These are phyloP conservation scores for Nyctereutes procyonoides DNA, from an alignment of 2,113 vertebrate genomes.

Conservation along the genomic window DNA sequence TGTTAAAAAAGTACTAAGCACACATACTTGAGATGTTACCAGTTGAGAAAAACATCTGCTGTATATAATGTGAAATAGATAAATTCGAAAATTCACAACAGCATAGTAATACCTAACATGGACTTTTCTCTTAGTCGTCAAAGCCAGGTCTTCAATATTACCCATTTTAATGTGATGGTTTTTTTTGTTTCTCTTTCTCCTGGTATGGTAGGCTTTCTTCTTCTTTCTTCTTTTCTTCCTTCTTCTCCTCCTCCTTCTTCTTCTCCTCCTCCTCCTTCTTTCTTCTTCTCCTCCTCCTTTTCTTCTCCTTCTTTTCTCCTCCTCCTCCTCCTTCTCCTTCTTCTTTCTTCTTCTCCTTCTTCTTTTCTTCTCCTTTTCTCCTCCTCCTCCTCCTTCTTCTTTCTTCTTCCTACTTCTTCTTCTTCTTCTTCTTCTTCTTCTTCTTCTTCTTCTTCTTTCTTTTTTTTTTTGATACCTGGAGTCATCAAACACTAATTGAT, in stretches of 20 bases:
- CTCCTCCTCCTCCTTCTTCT: too few relatives aligned
- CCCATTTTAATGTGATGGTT: not conserved
- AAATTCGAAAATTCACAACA: not conserved
- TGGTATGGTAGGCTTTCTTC: not conserved
- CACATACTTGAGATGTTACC: not conserved
- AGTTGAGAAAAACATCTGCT: not conserved
- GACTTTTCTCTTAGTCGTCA: not conserved
- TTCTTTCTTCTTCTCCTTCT: not conserved
- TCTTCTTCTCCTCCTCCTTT: too few relatives aligned
- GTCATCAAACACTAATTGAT: not conserved
- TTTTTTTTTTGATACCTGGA: not conserved
- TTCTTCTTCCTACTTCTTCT: rapidly evolving
- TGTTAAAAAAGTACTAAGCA: not conserved
- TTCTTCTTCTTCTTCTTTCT: not conserved
- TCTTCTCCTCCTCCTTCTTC: too few relatives aligned
- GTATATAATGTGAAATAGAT: not conserved
- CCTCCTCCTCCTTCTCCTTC: too few relatives aligned
- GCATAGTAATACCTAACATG: too few relatives aligned
- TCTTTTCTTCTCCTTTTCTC: too few relatives aligned
- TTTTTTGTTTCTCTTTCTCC: not conserved
- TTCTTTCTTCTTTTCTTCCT: too few relatives aligned
- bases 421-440: not conserved
- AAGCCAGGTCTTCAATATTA: not conserved
- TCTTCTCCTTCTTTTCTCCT: too few relatives aligned
- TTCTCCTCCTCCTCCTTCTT: too few relatives aligned